These are phyloP conservation scores for Bembecia ichneumoniformis DNA, from an alignment of 2,888 invertebrate genomes.

Conservation along the genomic window DNA sequence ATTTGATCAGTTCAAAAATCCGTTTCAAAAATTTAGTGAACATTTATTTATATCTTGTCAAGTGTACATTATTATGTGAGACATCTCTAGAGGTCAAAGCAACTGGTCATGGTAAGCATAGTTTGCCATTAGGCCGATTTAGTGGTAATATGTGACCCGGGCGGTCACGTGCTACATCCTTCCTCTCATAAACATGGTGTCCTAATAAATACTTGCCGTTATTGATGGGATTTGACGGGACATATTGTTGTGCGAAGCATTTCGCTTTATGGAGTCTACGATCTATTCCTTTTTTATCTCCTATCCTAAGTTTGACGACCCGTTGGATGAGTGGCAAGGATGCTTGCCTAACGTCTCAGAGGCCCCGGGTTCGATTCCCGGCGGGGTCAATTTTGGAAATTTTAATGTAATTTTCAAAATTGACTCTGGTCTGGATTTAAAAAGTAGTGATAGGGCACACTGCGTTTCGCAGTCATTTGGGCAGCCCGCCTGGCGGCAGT, in stretches of 20 bases:
- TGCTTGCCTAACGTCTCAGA: too few relatives aligned
- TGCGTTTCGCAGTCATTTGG: too few relatives aligned
- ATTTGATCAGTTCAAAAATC: too few relatives aligned
- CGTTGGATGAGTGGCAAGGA: not conserved
- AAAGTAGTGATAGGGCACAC: too few relatives aligned
- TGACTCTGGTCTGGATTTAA: too few relatives aligned
- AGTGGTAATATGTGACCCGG: slow-evolving; percentile 36
- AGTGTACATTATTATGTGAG: too few relatives aligned
- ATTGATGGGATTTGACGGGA: slow-evolving; percentile 5
- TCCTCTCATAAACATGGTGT: slow-evolving; percentile 11
- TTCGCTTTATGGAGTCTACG: not conserved
- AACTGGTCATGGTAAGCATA: slow-evolving; percentile 13
- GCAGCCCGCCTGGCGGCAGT: too few relatives aligned
- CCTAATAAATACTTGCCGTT: not conserved
- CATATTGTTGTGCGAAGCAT: not conserved
- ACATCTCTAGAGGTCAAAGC: not conserved
- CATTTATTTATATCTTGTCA: too few relatives aligned
- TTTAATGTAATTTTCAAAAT: too few relatives aligned
- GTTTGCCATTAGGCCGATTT: slow-evolving; percentile 34
- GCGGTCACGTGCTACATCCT: slow-evolving; percentile 18
- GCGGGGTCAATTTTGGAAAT: too few relatives aligned
- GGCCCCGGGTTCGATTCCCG: too few relatives aligned
- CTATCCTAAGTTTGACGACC: not conserved
- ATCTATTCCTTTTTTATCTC: not conserved
- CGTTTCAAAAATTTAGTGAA: too few relatives aligned